Percentiles rank a stretch among this genome's conserved stretches.
Conservation (phyloP, 1,140 invertebrate species). For the Heliconius himera region DNA sequence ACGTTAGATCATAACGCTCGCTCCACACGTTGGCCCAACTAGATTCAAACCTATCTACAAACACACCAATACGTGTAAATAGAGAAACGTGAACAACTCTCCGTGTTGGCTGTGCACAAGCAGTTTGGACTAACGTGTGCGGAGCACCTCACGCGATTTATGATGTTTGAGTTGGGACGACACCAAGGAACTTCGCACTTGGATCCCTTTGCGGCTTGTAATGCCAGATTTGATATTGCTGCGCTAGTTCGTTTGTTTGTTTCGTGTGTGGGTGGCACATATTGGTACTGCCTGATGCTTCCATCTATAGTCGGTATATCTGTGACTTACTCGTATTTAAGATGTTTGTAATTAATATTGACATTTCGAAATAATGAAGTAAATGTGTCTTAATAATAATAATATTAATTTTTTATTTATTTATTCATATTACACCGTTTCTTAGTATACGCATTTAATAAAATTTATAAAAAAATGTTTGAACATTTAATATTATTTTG, state of each 20-base stretch:
- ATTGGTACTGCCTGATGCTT: neutral
- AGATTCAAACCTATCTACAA: neutral
- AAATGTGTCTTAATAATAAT: no score
- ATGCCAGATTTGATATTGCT: conserved; percentile 16
- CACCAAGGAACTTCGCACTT: conserved; percentile 41
- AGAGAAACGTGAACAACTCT: neutral
- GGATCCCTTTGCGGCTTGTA: conserved; percentile 30
- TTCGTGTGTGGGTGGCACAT: neutral
- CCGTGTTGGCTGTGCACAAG: conserved; percentile 11
- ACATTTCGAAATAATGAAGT: no score
- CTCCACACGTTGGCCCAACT: conserved; percentile 8
- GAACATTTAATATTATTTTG: no score
- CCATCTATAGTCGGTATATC: neutral
- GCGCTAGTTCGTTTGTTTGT: conserved; percentile 8
- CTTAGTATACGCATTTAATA: no score
- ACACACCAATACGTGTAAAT: conserved; percentile 10
- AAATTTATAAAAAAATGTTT: no score
- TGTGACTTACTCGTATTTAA: no score
- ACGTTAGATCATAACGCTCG: conserved; percentile 54
- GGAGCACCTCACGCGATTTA: conserved; percentile 52
- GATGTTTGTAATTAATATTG: no score
- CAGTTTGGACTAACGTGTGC: conserved; percentile 1
- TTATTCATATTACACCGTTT: no score
- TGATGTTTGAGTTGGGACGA: conserved; percentile 61
- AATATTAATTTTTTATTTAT: no score